Base-by-base conservation (phyloP, 2,888 invertebrate species). In the Hypsopygia costalis region DNA sequence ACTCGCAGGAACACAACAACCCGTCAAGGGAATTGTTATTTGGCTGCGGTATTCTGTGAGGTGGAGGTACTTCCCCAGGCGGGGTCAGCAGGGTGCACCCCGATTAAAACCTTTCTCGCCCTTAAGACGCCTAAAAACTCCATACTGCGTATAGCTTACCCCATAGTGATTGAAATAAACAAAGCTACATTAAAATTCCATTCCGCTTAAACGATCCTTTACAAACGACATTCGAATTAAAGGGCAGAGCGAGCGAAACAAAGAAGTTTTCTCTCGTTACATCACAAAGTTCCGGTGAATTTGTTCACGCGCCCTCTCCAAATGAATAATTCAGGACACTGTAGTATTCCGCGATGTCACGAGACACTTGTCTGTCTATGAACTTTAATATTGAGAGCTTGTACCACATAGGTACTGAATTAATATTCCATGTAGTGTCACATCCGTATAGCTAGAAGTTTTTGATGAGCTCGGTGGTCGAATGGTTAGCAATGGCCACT, bases 271-370 rank as follows among this genome's bases (percentile, higher is more conserved):
- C 12, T 16, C 32, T 3, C 9, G 32, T 12, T n/a, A 32, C 32
- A 32, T 32, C n/a, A 32, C 32, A n/a, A 32, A 32, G 32, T 16
- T 35, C 34, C 21, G 22, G 10, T 10, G 34, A 34, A 34, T 34
- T 22, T 34, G 22, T 34, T 34, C 22, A 34, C 34, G 34, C 21
- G 22, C 22, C 34, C 34, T 11, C 22, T 22, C 11, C 21, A 22
- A 34, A 34, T 34, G 34, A 34, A 34, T 34, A 11, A 34, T 34
- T 34, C 34, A 34, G 22, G 9, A 11, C 22, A 9, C 34, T 34
- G 34, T 34, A 34, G 22, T 22, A 9, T 20, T 33, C 20, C 33
- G 21, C 48, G 47, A 46, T 43, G 45, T 46, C 47, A 45, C 47
- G 38, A 27, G 21, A 40, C 32, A 25, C 25, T 25, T 25, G 25